These are phyloP conservation scores for Peromyscus maniculatus DNA, from an alignment of 2,113 vertebrate species.

Conservation along the genomic window DNA sequence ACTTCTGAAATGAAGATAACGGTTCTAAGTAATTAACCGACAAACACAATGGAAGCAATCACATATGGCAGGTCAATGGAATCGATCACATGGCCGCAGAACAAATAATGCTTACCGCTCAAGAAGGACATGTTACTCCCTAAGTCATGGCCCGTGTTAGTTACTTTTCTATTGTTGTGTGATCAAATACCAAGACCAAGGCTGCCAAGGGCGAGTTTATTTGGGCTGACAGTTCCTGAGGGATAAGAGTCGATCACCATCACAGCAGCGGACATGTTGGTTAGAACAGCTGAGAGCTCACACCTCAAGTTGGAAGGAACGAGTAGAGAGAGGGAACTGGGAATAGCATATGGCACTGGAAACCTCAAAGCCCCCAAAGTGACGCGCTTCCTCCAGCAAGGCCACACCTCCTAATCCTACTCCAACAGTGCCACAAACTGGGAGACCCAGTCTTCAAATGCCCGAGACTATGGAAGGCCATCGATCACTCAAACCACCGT, in stretches of 20 bases:
- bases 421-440: background rate
- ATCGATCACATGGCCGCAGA: conserved; percentile 22
- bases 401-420: background rate
- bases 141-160: background rate
- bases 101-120: conserved; percentile 41
- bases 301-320: background rate
- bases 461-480: background rate
- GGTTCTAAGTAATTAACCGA: background rate
- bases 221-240: background rate
- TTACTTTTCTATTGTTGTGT: background rate
- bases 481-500: background rate
- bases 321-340: background rate
- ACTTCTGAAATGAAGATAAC: conserved; percentile 50
- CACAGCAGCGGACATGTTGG: background rate
- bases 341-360: background rate
- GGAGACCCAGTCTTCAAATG: background rate
- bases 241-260: background rate
- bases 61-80: conserved; percentile 41
- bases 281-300: background rate
- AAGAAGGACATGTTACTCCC: conserved; percentile 58
- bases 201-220: background rate
- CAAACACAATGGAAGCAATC: conserved; percentile 2
- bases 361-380: background rate
- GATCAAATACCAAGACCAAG: background rate
- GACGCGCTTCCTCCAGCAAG: background rate